Base-by-base conservation (phyloP, 1,140 invertebrate species). In the Drosophila willistoni region DNA sequence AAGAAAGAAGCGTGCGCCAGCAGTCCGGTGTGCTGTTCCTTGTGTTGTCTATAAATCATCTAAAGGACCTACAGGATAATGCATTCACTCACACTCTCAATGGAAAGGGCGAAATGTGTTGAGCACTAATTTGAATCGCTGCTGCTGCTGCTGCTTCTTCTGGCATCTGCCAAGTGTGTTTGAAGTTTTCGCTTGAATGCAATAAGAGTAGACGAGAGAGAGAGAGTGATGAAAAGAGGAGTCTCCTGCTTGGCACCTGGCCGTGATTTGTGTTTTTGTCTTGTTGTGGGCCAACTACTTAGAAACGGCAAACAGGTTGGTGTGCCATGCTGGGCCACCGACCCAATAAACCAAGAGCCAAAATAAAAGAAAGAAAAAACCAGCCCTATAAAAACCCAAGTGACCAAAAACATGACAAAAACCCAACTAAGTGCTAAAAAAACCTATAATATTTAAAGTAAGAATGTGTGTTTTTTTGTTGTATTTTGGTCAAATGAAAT, bases 121-220 rank as follows among this genome's bases (percentile, higher is more conserved):
- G 44, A 51, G 44, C 7, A 51, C 44, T 51, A 51, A 51, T 51
- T 51, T 51, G 44, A 51, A 51, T 51, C 44, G 44, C 44, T 51
- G 44, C 44, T 47, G 44, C 17, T 47, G 44, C 14, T 47, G 44
- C 14, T 36, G 34, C 14, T 22, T 22, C 44, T 51, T 7, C n/a
- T 22, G 44, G 44, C 44, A 51, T 51, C 44, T 36, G 19, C 22
- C 74, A 65, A 72, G 70, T 85, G 19, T 51, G 19, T 51, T 51
- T 51, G 44, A 22, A 22, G 17, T 51, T 51, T 51, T 51, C 44
- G 17, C 44, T 51, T 51, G 44, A 22, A 51, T 51, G 44, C 44
- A 51, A 51, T 12, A 51, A 51, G 44, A 51, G 44, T 51, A 51
- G 44, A 22, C n/a, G 5, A 10, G 44, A 22, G 17, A 1, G 17